Percentiles rank a stretch among this genome's conserved stretches.
Conservation (phyloP, 2,888 invertebrate genomes). For the Timema cristinae region DNA sequence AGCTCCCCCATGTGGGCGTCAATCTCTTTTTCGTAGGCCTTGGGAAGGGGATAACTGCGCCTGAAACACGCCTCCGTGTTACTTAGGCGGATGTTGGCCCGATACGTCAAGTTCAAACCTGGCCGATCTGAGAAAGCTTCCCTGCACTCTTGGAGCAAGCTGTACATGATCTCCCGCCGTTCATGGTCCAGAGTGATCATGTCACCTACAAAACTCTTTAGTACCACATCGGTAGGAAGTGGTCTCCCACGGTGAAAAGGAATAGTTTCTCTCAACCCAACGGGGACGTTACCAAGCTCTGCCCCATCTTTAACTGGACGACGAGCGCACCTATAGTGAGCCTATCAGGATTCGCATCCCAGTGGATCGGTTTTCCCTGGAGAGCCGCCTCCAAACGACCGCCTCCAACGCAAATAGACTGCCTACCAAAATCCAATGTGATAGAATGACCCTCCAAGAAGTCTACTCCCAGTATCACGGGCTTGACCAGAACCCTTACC, state of each 20-base stretch:
- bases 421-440: background rate
- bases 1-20: background rate
- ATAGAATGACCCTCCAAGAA: background rate
- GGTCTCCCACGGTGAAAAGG: too few species aligned
- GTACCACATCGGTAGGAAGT: too few species aligned
- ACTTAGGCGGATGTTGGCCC: background rate
- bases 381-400: too few species aligned
- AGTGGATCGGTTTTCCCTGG: too few species aligned
- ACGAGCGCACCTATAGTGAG: too few species aligned
- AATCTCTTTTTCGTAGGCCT: background rate
- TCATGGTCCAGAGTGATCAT: too few species aligned
- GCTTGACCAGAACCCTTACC: background rate
- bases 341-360: too few species aligned
- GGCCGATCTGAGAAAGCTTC: slow-evolving; percentile 4
- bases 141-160: background rate
- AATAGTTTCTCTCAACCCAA: too few species aligned
- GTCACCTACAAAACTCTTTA: too few species aligned
- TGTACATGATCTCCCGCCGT: background rate
- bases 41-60: background rate
- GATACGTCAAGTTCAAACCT: background rate
- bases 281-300: too few species aligned
- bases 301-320: too few species aligned
- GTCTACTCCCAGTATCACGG: background rate
- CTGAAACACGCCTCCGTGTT: background rate
- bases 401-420: background rate